phyloP scores from a whole-genome alignment of 2,113 vertebrate species.

The Isichthys henryi region DNA sequence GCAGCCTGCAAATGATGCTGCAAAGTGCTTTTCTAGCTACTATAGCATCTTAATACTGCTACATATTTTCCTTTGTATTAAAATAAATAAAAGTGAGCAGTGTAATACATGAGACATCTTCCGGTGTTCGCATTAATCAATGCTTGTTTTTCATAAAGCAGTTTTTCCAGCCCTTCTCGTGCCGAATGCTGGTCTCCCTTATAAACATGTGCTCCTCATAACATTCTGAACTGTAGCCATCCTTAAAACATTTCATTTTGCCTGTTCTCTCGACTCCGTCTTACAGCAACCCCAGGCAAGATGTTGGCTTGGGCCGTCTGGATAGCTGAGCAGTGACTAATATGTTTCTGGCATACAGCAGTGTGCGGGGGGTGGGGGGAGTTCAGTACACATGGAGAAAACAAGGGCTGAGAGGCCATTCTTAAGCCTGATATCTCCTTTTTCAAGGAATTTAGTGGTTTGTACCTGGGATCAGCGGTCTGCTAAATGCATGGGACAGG shows the following conservation, averaged over 20 bases:
- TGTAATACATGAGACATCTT: not conserved
- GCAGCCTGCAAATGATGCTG: not conserved
- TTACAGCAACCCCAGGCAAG: slow-evolving; percentile 24
- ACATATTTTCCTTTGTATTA: not conserved
- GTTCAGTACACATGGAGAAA: slow-evolving; percentile 26
- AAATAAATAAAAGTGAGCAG: not conserved
- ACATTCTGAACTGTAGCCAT: slow-evolving; percentile 18
- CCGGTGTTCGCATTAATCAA: not conserved
- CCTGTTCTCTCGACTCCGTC: slow-evolving; percentile 29
- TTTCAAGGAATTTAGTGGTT: not conserved
- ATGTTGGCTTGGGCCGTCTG: slow-evolving; percentile 24
- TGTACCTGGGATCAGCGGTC: not conserved
- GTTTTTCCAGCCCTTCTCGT: not conserved
- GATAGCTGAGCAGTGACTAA: slow-evolving; percentile 35
- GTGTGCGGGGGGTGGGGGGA: not conserved
- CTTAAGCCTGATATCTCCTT: slow-evolving; percentile 17
- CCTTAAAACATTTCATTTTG: slow-evolving; percentile 37
- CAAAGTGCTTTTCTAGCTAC: not conserved
- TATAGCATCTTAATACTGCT: not conserved
- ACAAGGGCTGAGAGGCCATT: slow-evolving; percentile 30
- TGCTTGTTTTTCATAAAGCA: not conserved
- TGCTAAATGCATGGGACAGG: not conserved
- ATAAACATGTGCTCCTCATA: not conserved
- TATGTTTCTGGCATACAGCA: slow-evolving; percentile 23
- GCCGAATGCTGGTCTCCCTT: not conserved